A percentile compares a stretch with the other conserved stretches of the same genome.
Evolutionary conservation across 2,888 invertebrate species (phyloP).

Genomic region (Eustalomyia histrio): DNA sequence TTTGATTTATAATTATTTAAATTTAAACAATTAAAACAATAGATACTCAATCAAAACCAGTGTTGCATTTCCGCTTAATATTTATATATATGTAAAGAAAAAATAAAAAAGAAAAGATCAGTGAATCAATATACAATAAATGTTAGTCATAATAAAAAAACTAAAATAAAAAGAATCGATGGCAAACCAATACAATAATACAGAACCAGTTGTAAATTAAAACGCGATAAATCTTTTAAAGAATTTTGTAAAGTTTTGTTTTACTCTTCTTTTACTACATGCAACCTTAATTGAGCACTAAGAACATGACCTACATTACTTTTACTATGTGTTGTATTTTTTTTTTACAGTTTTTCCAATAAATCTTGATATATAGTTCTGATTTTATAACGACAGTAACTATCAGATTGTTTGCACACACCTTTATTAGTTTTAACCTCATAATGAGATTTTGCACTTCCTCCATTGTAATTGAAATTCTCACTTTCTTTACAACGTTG

Average conservation of each 20-base stretch:
- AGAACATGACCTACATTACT: slow-evolving; percentile 59
- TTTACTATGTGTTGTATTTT: not conserved
- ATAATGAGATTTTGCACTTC: slow-evolving; percentile 12
- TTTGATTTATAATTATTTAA: not conserved
- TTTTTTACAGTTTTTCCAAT: not conserved
- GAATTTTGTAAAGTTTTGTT: slow-evolving; percentile 3
- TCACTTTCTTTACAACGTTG: slow-evolving; percentile 8
- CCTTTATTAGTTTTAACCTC: slow-evolving; percentile 36
- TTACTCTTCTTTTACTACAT: slow-evolving; percentile 13
- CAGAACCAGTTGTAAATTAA: slow-evolving; percentile 37
- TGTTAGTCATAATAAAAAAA: slow-evolving; percentile 42
- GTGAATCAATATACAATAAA: slow-evolving; percentile 42
- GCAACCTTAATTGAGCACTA: slow-evolving; percentile 33
- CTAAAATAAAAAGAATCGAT: not conserved
- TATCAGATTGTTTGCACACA: slow-evolving; percentile 12
- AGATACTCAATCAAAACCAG: slow-evolving; percentile 28
- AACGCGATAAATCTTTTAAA: slow-evolving; percentile 33
- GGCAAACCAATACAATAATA: slow-evolving; percentile 1
- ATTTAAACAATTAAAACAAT: not conserved
- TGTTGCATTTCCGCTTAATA: slow-evolving; percentile 8
- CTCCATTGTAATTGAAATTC: not conserved
- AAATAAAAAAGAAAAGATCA: slow-evolving; percentile 19
- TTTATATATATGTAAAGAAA: slow-evolving; percentile 3
- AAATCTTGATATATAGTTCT: not conserved
- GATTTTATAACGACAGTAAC: not conserved